Evolutionary conservation across 2,888 invertebrate genomes (phyloP).

Genomic region (Agrochola circellaris): DNA sequence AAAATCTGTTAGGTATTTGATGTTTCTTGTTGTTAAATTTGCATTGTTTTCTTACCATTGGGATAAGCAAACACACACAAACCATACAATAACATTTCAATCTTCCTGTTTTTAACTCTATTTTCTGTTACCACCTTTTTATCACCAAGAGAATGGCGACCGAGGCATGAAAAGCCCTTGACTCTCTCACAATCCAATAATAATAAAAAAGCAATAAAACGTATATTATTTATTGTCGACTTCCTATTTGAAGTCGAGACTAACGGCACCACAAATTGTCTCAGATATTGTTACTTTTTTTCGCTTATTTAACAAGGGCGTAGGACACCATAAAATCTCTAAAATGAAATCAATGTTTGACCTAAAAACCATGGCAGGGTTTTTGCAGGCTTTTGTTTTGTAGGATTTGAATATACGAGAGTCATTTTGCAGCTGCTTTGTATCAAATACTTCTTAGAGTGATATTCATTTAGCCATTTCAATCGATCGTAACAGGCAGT

Average conservation of each 20-base stretch:
- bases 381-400: neutral
- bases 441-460: neutral
- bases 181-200: slow-evolving; percentile 84
- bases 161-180: slow-evolving; percentile 75
- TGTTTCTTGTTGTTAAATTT: neutral
- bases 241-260: slow-evolving; percentile 70
- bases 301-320: neutral
- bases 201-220: slow-evolving; percentile 85
- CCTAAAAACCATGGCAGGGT: neutral
- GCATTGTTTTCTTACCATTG: neutral
- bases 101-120: slow-evolving; percentile 61
- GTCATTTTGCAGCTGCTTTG: neutral
- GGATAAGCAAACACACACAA: neutral
- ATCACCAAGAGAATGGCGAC: slow-evolving; percentile 75
- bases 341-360: neutral
- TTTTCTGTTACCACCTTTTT: slow-evolving; percentile 78
- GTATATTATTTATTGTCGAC: slow-evolving; percentile 85
- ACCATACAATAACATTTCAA: slow-evolving; percentile 53
- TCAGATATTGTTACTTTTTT: slow-evolving; percentile 34
- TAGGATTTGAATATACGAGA: neutral
- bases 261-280: slow-evolving; percentile 65
- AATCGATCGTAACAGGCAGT: neutral
- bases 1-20: neutral
- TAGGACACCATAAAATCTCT: neutral
- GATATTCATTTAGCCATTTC: too few relatives aligned